phyloP scores from a whole-genome alignment of 2,797 vertebrate genomes.

The Diceros bicornis region DNA sequence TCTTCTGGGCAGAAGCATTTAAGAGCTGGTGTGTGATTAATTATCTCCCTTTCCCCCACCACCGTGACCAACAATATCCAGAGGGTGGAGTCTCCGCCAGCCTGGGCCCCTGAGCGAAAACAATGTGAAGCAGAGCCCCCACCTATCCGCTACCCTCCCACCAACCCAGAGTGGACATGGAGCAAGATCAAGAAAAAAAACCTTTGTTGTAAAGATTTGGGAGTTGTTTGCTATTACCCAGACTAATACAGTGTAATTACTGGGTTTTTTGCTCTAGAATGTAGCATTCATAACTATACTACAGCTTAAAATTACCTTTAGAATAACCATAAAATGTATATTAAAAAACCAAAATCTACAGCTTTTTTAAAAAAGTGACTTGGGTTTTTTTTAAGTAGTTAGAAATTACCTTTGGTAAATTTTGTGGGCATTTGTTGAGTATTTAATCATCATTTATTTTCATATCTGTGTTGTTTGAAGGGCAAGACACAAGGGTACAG shows the following conservation, averaged over 20 bases:
- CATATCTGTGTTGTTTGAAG: neutral
- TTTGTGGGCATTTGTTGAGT: neutral
- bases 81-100: neutral
- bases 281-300: neutral
- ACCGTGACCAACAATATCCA: neutral
- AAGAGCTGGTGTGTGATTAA: neutral
- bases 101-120: neutral
- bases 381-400: neutral
- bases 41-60: neutral
- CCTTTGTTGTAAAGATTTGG: neutral
- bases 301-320: conserved; percentile 24
- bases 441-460: conserved; percentile 44
- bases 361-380: neutral
- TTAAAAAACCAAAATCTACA: conserved; percentile 32
- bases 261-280: neutral
- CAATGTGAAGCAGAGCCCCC: neutral
- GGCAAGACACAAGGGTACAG: conserved; percentile 14
- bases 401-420: conserved; percentile 48
- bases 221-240: neutral
- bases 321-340: conserved; percentile 5
- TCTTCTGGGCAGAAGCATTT: neutral
- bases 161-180: neutral
- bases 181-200: neutral
- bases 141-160: neutral
- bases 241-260: neutral